Conservation (phyloP, 2,113 vertebrate species). For the Heterochromis multidens region DNA sequence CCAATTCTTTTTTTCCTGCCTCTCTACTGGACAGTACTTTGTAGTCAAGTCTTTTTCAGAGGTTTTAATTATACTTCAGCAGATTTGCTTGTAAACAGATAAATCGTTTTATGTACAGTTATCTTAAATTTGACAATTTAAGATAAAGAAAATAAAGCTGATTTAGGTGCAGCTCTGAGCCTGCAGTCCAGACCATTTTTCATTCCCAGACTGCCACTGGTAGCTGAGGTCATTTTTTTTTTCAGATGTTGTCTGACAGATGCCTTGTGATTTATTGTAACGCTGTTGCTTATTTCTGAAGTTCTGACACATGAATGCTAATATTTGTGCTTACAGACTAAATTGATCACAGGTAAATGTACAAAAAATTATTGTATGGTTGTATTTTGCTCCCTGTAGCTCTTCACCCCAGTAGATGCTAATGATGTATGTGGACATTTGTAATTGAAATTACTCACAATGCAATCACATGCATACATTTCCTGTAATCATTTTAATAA, state of each 20-base stretch:
- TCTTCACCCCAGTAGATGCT: neutral
- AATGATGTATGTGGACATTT: neutral
- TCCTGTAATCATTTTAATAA: neutral
- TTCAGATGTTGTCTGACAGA: slow-evolving; percentile 34
- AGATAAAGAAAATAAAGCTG: neutral
- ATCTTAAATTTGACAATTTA: neutral
- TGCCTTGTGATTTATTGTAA: slow-evolving; percentile 5
- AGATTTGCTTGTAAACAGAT: neutral
- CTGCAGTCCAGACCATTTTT: neutral
- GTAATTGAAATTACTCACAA: neutral
- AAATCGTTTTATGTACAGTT: neutral
- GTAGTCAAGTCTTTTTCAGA: neutral
- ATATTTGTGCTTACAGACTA: slow-evolving; percentile 18
- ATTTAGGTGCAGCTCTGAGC: neutral
- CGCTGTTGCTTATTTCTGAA: neutral
- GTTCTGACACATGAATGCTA: slow-evolving; percentile 5
- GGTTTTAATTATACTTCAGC: neutral
- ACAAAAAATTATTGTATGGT: neutral
- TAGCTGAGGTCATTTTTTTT: slow-evolving; percentile 8
- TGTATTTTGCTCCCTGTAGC: neutral
- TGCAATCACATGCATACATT: neutral
- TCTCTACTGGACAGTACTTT: neutral
- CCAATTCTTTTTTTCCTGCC: neutral
- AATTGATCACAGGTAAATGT: neutral
- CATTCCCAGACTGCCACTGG: neutral